Base-by-base conservation (phyloP, 30 jellyfish, hydroid and myxozoan species). In the Catostylus mosaicus region DNA sequence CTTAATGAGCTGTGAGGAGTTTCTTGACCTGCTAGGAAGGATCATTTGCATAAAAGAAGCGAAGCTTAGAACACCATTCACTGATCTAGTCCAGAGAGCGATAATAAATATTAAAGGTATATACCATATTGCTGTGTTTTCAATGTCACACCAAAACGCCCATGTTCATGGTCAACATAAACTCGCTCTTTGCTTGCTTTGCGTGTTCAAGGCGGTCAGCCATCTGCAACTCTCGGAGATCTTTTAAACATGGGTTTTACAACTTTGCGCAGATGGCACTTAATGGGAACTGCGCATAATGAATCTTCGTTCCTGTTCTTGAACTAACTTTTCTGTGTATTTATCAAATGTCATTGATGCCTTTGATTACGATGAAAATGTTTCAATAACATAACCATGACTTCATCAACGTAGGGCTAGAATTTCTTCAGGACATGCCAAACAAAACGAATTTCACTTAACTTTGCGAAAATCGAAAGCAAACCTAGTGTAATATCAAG, bases 191-290 rank as follows among this genome's bases (percentile, higher is more conserved):
- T 9, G 27, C 24, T 5, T 5, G 63, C 20, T 27, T 9, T 50
- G 14, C 24, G 63, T 5, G 24, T 50, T 23, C 20, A 27, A 27
- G 27, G 63, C 20, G 63, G 14, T 9, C 2, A 3, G 63, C 63
- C 63, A 50, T 50, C 63, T 50, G 63, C 63, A 50, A 4, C 63
- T 27, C 63, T 50, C 63, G 24, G 2, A 50, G 2, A 50, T 50
- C 18, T 50, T 27, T 50, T 27, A 50, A 50, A 50, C 5, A 9
- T 5, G 2, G 63, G 24, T 26, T 22, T 65, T 77, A 46, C 67
- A 60, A 38, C 14, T 77, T 60, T 77, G 80, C 75, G 88, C 88
- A 77, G 88, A 77, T 77, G 79, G 64, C 66, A 22, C 20, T 69
- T 9, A 22, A 61, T 63, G 88, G 46, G 73, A 32, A 60, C 34